A percentile compares a stretch with the other conserved stretches of the same genome.
These are phyloP conservation scores for Danio tinwini DNA, from an alignment of 2,797 vertebrate genomes.

Conservation along the genomic window DNA sequence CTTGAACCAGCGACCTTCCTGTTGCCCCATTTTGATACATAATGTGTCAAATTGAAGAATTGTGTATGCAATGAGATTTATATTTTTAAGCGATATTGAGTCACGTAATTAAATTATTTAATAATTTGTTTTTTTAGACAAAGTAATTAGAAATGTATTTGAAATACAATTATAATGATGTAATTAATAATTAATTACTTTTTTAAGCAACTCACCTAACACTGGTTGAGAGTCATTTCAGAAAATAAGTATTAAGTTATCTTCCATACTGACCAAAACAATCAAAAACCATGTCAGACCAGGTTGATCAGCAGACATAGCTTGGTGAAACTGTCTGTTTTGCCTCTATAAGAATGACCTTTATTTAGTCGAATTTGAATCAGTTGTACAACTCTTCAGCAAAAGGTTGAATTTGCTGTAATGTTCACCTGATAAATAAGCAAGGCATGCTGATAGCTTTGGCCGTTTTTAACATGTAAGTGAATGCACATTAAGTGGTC, in stretches of 20 bases:
- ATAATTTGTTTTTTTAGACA: no score
- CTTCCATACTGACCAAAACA: neutral
- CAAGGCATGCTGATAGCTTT: neutral
- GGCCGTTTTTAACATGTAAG: neutral
- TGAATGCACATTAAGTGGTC: neutral
- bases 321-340: neutral
- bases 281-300: neutral
- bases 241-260: neutral
- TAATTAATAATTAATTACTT: no score
- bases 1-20: no score
- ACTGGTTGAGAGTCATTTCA: no score
- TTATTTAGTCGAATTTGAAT: neutral
- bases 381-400: neutral
- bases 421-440: neutral
- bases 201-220: no score
- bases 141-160: no score
- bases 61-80: no score
- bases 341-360: neutral
- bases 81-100: no score
- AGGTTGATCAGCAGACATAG: neutral
- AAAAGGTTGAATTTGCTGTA: neutral
- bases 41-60: no score
- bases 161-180: no score
- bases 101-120: no score
- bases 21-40: no score